Evolutionary conservation across 2,888 invertebrate genomes (phyloP), one percentile per base, ranked within the genome.

Genomic region (Rhamphomyia laevipes): DNA sequence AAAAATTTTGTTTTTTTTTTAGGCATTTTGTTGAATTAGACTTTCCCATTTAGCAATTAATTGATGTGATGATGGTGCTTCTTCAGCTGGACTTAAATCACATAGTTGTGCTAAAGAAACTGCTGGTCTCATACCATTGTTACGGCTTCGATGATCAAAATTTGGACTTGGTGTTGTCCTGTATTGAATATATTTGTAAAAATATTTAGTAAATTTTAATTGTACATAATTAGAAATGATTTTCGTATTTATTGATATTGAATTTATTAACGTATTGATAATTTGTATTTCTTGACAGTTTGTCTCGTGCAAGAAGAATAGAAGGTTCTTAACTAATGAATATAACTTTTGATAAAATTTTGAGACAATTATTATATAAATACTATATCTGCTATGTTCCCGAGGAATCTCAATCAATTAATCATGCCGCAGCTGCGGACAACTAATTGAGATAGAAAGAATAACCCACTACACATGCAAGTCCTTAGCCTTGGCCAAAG

Each of bases 21-120:
- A 55, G 43, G 64, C 61, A 49, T 66, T 65, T 55, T 78, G 76
- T 59, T 81, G 81, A 57, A 86, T 88, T 57, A 86, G 74, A 53
- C 79, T 84, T 69, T 88, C 88, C 83, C 87, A 88, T 67, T 85
- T 82, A 56, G 83, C 84, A 61, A 88, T 87, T 53, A 88, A 74
- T 42, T 78, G 72, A 53, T 78, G 78, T 41, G 84, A 82, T 60
- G 82, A 82, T 13, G 84, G 82, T 45, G 81, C 78, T 61, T 81
- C 80, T 21, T 79, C 79, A 42, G 21, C 15, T 27, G 81, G 80
- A 43, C 72, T 73, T 45, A 81, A 71, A 62, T 81, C 80, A 63
- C 82, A 82, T 50, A 84, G 66, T 61, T 81, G 78, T 3, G 83
- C 83, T 58, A 83, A 66, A 1, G 82, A 82, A 63, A 80, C 74